Base-by-base conservation (phyloP, 2,888 invertebrate species). In the Scaptodrosophila latifasciaeformis region DNA sequence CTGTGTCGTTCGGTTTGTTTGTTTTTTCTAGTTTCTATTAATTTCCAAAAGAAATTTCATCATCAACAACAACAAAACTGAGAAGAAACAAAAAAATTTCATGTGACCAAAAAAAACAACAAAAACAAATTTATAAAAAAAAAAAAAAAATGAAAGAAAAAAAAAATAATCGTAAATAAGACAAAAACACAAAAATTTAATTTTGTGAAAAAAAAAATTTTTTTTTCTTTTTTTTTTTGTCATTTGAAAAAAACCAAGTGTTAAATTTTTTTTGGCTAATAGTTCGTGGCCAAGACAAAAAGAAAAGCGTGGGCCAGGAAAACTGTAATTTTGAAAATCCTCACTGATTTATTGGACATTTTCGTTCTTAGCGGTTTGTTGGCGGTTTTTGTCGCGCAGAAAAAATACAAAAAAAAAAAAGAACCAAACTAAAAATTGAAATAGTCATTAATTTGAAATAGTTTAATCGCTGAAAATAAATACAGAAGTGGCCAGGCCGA, bases 371-470 rank as follows among this genome's bases (percentile, higher is more conserved):
- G 57, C 54, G 67, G 54, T 59, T 54, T 45, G 30, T 27, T 7
- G 29, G 12, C 18, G 30, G 39, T 39, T 50, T 18, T 37, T 30
- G 10, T 35, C 37, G 15, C 37, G 18, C n/a, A n/a, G n/a, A 13
- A 34, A 27, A 27, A 27, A 9, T 27, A 27, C 9, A 27, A 9
- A 27, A 27, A 27, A 6, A 27, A 6, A 27, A 27, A 27, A 27
- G 9, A 27, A 27, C 9, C 9, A 6, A 27, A 9, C 27, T 27
- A 37, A 10, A 37, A 37, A 37, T 10, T 37, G 18, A 77, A 77
- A 80, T 77, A 80, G 77, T 68, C 70, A 75, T 80, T 77, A 79
- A 75, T 76, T 24, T 77, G 67, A 75, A 70, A 70, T 70, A 79
- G 77, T 60, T 64, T 72, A 74, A 77, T 75, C 62, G 74, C 48